Evolutionary conservation across 2,888 invertebrate species (phyloP).

Genomic region (Ophion obscuratus): DNA sequence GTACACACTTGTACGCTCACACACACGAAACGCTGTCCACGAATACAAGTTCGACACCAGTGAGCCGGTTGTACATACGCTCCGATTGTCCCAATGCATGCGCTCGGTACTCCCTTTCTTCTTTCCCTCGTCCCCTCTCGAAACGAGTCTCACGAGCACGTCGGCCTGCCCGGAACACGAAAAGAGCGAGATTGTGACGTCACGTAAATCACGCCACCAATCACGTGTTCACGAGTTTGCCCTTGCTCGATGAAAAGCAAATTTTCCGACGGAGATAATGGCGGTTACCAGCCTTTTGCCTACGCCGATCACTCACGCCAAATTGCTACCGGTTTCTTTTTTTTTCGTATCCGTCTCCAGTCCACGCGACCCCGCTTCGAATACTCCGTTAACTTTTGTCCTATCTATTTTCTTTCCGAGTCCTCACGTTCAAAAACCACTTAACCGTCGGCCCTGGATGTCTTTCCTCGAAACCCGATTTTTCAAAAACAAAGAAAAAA

Average conservation of each 20-base stretch:
- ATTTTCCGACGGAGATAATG: conserved; percentile 13
- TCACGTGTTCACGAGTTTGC: conserved; percentile 23
- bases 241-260: conserved; percentile 25
- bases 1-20: background rate
- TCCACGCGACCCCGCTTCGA: background rate
- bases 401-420: too few species aligned
- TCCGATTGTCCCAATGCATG: background rate
- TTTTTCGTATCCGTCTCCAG: background rate
- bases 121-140: background rate
- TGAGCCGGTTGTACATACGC: background rate
- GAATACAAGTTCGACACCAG: conserved; percentile 1
- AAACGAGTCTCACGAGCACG: background rate
- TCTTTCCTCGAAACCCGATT: conserved; percentile 10
- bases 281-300: background rate
- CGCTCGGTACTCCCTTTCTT: background rate
- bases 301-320: background rate
- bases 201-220: conserved; percentile 39
- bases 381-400: background rate
- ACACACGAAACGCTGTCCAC: background rate
- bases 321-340: background rate
- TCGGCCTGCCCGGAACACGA: conserved; percentile 12
- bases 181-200: conserved; percentile 33
- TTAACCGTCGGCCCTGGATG: conserved; percentile 16
- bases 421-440: background rate
- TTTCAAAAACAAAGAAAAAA: background rate